Evolutionary conservation across 1,140 invertebrate genomes (phyloP).

Genomic region (Carposina sasakii): DNA sequence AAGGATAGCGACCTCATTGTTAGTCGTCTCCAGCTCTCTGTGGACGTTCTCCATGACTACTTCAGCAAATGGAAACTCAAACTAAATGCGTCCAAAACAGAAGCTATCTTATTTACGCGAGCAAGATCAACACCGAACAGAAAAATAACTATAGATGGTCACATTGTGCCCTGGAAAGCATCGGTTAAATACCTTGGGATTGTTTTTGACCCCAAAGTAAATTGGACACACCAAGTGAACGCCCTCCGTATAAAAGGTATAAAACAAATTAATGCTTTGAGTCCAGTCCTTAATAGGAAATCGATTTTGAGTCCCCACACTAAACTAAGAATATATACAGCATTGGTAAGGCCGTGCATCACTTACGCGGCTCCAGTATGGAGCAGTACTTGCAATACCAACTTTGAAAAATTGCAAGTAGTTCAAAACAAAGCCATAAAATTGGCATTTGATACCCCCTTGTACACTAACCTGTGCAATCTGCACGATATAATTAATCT

Average conservation of each 20-base stretch:
- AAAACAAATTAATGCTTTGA: background rate
- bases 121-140: background rate
- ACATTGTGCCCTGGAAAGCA: background rate
- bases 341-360: background rate
- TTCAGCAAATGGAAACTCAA: constrained; percentile 3
- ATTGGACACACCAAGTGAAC: background rate
- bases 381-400: background rate
- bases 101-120: constrained; percentile 3
- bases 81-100: constrained; percentile 1
- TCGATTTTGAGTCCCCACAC: background rate
- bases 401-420: background rate
- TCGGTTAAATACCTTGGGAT: background rate
- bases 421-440: constrained; percentile 1
- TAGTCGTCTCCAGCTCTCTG: background rate
- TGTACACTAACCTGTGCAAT: background rate
- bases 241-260: background rate
- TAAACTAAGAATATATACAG: background rate
- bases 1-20: background rate
- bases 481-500: background rate
- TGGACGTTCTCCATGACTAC: background rate
- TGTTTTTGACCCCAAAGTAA: background rate
- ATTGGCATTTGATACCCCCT: background rate
- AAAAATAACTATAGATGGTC: background rate
- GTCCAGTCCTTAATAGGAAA: background rate
- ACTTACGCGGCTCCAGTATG: constrained; percentile 1